These are phyloP conservation scores for Microctonus aethiopoides DNA, from an alignment of 2,888 invertebrate genomes.

Conservation along the genomic window DNA sequence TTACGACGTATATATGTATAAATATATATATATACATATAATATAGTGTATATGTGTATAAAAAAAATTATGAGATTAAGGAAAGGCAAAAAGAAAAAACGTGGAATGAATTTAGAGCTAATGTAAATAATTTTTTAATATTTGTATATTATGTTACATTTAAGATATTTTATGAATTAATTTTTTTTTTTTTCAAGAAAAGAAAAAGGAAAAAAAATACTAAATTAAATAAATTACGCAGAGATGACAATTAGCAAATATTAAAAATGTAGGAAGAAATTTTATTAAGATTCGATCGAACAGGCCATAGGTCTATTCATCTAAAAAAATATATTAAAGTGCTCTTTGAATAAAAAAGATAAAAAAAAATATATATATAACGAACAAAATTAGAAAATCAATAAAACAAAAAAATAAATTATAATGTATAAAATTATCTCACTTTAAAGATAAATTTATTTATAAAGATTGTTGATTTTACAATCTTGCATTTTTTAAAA, in stretches of 20 bases:
- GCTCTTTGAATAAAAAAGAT: neutral
- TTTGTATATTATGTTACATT: conserved; percentile 43
- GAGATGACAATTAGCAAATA: neutral
- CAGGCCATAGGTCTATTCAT: conserved; percentile 3
- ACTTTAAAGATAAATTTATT: conserved; percentile 6
- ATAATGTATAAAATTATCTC: neutral
- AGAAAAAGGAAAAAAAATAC: conserved; percentile 22
- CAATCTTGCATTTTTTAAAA: conserved; percentile 5
- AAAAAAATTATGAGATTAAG: neutral
- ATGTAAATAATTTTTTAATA: conserved; percentile 40
- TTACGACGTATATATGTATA: neutral
- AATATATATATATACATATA: neutral
- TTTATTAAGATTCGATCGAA: neutral
- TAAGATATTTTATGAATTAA: conserved; percentile 39
- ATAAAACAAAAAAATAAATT: neutral
- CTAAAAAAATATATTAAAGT: neutral
- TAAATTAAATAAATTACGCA: neutral
- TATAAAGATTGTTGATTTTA: conserved; percentile 6
- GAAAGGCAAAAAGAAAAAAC: conserved; percentile 17
- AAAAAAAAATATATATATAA: neutral
- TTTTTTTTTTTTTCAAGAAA: conserved; percentile 17
- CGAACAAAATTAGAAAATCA: neutral
- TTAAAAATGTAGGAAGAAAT: neutral
- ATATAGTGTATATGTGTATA: neutral
- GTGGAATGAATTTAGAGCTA: conserved; percentile 10